Evolutionary conservation across 2,888 invertebrate genomes (phyloP).

Genomic region (Limenitis camilla): DNA sequence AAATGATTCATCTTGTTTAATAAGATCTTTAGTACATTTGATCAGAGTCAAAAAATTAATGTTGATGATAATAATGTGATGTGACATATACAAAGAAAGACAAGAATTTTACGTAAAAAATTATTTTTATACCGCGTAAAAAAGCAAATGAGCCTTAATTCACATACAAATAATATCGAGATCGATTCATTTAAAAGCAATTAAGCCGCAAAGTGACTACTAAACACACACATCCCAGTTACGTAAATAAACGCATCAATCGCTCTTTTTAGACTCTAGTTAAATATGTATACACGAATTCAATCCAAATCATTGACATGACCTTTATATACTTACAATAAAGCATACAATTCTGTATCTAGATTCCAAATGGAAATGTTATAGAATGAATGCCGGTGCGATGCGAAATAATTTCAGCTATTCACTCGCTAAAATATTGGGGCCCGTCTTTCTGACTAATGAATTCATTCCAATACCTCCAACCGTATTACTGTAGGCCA

Average conservation of each 20-base stretch:
- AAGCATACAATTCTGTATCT: constrained; percentile 1
- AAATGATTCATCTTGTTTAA: too few species aligned
- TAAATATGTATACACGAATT: constrained; percentile 11
- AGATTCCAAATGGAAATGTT: constrained; percentile 1
- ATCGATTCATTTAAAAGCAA: constrained; percentile 2
- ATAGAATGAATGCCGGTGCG: constrained; percentile 38
- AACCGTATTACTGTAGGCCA: constrained; percentile 15
- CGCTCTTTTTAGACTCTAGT: constrained; percentile 1
- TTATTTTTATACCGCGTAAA: too few species aligned
- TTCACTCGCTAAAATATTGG: constrained; percentile 59
- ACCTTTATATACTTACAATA: constrained; percentile 5
- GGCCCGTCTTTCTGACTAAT: constrained; percentile 47
- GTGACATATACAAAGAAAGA: too few species aligned
- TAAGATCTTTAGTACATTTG: too few species aligned
- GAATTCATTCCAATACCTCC: constrained; percentile 51
- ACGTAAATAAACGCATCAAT: constrained; percentile 10
- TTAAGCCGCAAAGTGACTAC: background rate
- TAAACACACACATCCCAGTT: background rate
- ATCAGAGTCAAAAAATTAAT: too few species aligned
- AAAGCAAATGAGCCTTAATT: too few species aligned
- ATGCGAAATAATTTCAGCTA: constrained; percentile 56
- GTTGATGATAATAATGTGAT: too few species aligned
- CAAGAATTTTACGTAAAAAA: too few species aligned
- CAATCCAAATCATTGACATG: constrained; percentile 2
- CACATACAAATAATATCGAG: background rate